A percentile compares a stretch with the other conserved stretches of the same genome.
Evolutionary conservation across 2,113 vertebrate species (phyloP).

Genomic region (Podilymbus podiceps): DNA sequence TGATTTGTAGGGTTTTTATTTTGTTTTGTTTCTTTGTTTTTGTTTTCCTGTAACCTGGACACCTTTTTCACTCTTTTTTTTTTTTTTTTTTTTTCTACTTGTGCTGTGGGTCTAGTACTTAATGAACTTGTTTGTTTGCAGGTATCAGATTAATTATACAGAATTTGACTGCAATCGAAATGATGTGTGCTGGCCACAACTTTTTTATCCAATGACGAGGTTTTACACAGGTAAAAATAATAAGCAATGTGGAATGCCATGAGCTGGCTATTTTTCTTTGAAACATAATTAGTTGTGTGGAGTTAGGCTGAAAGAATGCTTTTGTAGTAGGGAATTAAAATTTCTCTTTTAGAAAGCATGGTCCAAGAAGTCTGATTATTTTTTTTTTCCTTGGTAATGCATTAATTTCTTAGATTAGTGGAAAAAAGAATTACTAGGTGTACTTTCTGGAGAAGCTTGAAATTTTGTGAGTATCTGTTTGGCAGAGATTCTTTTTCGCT

Average conservation of each 20-base stretch:
- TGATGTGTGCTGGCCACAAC: slow-evolving; percentile 92
- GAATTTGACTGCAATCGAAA: slow-evolving; percentile 93
- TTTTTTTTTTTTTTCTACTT: background rate
- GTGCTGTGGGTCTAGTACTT: background rate
- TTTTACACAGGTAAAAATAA: slow-evolving; percentile 85
- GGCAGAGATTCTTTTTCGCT: background rate
- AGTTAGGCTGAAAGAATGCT: background rate
- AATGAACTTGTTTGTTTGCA: slow-evolving; percentile 6
- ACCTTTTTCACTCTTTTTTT: background rate
- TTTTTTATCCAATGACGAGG: slow-evolving; percentile 85
- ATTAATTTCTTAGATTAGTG: background rate
- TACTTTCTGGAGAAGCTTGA: background rate
- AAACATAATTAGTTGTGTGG: background rate
- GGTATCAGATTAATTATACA: slow-evolving; percentile 90
- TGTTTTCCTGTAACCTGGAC: background rate
- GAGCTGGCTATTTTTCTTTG: background rate
- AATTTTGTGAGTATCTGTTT: background rate
- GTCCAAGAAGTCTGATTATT: background rate
- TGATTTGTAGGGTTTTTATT: no score
- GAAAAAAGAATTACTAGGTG: background rate
- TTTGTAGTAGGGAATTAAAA: background rate
- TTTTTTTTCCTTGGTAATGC: background rate
- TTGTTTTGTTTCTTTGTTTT: background rate
- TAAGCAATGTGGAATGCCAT: background rate
- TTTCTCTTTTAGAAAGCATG: background rate